Evolutionary conservation across 30 jellyfish, hydroid and myxozoan genomes (phyloP), one percentile per base, ranked within the genome.

Genomic region (Aurelia coerulea): DNA sequence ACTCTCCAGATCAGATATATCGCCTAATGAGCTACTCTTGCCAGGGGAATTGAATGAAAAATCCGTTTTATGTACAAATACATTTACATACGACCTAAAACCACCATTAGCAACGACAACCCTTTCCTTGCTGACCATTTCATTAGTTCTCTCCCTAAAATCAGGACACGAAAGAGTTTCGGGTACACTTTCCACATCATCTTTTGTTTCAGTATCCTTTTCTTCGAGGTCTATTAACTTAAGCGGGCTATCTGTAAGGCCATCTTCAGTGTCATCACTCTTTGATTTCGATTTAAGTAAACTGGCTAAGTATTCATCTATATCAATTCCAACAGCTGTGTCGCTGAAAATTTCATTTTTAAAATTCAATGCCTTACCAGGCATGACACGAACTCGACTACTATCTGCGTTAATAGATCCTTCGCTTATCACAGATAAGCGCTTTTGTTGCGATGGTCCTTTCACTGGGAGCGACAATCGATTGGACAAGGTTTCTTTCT

Each of bases 391-490:
- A 63, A 58, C 42, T 16, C 37, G 37, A 16, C 18, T 19, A 8
- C 60, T 52, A 14, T n/a, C 78, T 60, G 23, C 15, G 15, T 60
- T 18, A 13, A 35, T 10, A 5, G 75, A 50, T 14, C 93, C 84
- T 52, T 84, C 93, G 12, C 70, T 73, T 17, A 84, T 84, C 13
- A 84, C 77, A 13, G 93, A 73, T 37, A 84, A 67, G n/a, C 87
- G 84, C 84, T 73, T 84, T 54, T 50, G 76, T 19, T 60, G 70
- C 12, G 56, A 46, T 46, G 14, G 14, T 9, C 56, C 56, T 46
- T 46, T 46, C 16, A 2, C 56, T 46, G 56, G 56, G 12, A 46
- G 56, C 12, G 56, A 46, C 12, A 46, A 46, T 46, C 56, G 56
- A 46, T 9, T 46, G 15, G 16, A 1, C 56, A 46, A 46, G 56